Evolutionary conservation across 1,140 invertebrate species (phyloP), one percentile per base, ranked within the genome.

Genomic region (Pygmarrhopalites habei): DNA sequence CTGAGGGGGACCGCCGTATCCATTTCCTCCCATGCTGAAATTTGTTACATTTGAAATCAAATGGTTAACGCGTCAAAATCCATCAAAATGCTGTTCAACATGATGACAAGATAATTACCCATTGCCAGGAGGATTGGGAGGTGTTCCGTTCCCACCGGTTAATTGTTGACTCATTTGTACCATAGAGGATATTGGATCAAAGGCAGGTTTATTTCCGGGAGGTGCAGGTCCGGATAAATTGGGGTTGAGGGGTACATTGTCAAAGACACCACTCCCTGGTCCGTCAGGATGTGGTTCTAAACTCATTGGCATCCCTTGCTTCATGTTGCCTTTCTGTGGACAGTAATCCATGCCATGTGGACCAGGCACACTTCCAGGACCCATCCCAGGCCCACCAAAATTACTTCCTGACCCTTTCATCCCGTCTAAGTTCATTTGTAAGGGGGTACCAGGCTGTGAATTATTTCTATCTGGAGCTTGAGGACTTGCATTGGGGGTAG

Each of bases 131-230:
- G 64, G 65, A 68, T 67, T 72, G 2, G 79, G 78, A 56, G 80
- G 79, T 68, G 81, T 82, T 12, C 84, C 79, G 35, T 85, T 83
- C 41, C 82, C 85, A 71, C 86, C 90, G 2, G 90, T 91, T 25
- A 94, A 74, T 72, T 92, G 89, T 72, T 94, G 91, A 55, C 88
- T 91, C 92, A 94, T 95, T 75, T 94, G 90, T 25, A 91, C 90
- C 71, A 94, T 81, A 2, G 92, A 95, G 17, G 90, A 90, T 67
- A 95, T 94, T 0, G 92, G 91, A 79, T 95, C 92, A 75, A 94
- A 94, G 71, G 56, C 61, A 56, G 72, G 70, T 65, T 75, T 75
- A 58, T 67, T 72, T n/a, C 65, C 61, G 25, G 62, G 41, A 28
- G 72, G 65, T 58, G 70, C 77, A 44, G 81, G 75, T 71, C 79